Base-by-base conservation (phyloP, 2,797 vertebrate species). In the Micropoecilia bifurca region DNA sequence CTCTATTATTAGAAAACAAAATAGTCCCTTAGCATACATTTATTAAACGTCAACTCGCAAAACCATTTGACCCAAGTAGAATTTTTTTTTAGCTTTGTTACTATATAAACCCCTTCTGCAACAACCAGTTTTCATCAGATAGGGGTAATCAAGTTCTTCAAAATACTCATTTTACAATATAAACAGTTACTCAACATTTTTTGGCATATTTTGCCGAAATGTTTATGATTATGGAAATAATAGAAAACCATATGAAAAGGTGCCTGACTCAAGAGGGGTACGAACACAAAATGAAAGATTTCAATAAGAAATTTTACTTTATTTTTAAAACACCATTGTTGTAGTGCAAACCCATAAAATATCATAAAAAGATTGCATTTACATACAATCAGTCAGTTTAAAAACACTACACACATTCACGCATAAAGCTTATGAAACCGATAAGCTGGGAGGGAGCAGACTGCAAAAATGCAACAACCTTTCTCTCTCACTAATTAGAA, bases 361-460 rank as follows among this genome's bases (percentile, higher is more conserved):
- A 45, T 7, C 66, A 82, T 50, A 47, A 20, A 83, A 76, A 82
- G 18, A 83, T 76, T 74, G 22, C 45, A 79, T 50, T 22, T 45
- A 74, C 57, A 79, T 59, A 36, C 55, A 2, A 73, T 30, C 13
- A 76, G 75, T 75, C 6, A 39, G 57, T 80, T 73, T 25, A 80
- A 84, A 9, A 22, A 25, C 18, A 75, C n/a, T 43, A 61, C 86
- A 85, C 88, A 91, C 86, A 91, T 89, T 91, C 83, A 82, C 59
- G 63, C 28, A 80, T 14, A 72, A 83, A 76, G 76, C 10, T 43
- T 43, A 53, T 25, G 80, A 46, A 14, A 53, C 36, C 6, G 10
- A 14, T 28, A 77, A 78, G 20, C 39, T 46, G 10, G 63, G 3
- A 9, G 5, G 74, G 63, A 80, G 71, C 20, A 74, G 14, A 76